Conservation (phyloP, 2,113 vertebrate genomes). For the Phodopus roborovskii region DNA sequence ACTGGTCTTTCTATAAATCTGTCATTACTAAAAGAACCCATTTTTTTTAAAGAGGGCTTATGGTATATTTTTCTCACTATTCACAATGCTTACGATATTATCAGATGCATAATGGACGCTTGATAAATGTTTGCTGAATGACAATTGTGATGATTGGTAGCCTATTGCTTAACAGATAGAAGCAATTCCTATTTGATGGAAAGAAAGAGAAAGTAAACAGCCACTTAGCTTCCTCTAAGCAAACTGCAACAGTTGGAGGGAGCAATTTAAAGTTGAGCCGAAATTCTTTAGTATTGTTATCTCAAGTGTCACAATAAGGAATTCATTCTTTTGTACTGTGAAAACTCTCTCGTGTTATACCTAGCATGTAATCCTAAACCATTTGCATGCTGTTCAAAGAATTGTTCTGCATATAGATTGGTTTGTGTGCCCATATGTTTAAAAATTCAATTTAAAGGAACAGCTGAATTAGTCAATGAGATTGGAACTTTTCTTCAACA, state of each 20-base stretch:
- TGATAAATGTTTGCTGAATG: slow-evolving; percentile 29
- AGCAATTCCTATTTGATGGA: slow-evolving; percentile 41
- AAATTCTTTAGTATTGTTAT: slow-evolving; percentile 74
- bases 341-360: slow-evolving; percentile 82
- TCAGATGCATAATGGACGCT: slow-evolving; percentile 34
- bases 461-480: slow-evolving; percentile 73
- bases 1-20: background rate
- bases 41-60: slow-evolving; percentile 1
- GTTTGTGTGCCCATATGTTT: slow-evolving; percentile 81
- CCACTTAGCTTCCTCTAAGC: background rate
- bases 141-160: background rate
- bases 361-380: slow-evolving; percentile 83
- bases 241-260: slow-evolving; percentile 15
- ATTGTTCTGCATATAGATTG: slow-evolving; percentile 77
- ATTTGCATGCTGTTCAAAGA: slow-evolving; percentile 80
- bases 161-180: background rate
- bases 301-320: slow-evolving; percentile 76
- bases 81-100: background rate
- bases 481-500: slow-evolving; percentile 60
- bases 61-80: slow-evolving; percentile 7
- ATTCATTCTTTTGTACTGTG: slow-evolving; percentile 77
- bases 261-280: slow-evolving; percentile 74
- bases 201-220: slow-evolving; percentile 59
- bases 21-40: background rate
- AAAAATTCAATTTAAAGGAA: slow-evolving; percentile 82